Evolutionary conservation across 2,888 invertebrate genomes (phyloP).

Genomic region (Rhopalosiphum nymphaeae): DNA sequence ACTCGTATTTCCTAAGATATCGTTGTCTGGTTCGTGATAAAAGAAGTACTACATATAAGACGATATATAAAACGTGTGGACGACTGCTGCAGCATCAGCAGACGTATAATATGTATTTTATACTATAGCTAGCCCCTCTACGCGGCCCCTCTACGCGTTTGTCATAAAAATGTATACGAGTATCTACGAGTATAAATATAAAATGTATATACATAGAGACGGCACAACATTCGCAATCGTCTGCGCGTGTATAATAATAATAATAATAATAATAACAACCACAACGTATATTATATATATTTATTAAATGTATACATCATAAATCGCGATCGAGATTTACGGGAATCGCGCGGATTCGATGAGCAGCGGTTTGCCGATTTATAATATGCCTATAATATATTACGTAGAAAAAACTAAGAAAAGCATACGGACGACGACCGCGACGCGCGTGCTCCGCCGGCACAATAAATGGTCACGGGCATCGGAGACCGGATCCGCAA

Average conservation of each 20-base stretch:
- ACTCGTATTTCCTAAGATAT: neutral
- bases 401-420: slow-evolving; percentile 37
- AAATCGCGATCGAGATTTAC: slow-evolving; percentile 34
- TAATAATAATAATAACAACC: neutral
- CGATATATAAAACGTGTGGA: neutral
- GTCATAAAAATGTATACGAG: slow-evolving; percentile 2
- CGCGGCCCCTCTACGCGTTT: neutral
- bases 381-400: neutral
- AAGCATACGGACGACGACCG: slow-evolving; percentile 5
- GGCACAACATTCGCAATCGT: neutral
- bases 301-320: neutral
- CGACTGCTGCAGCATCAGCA: neutral
- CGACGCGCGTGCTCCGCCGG: slow-evolving; percentile 38
- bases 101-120: neutral
- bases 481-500: slow-evolving; percentile 47
- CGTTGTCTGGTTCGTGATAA: neutral
- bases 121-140: neutral
- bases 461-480: slow-evolving; percentile 51
- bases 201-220: neutral
- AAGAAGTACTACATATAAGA: neutral
- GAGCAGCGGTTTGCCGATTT: neutral
- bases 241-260: neutral
- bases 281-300: neutral
- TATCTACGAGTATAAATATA: neutral
- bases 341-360: slow-evolving; percentile 1